A percentile compares a stretch with the other conserved stretches of the same genome.
Conservation (phyloP, 1,140 invertebrate genomes). For the Babylonia areolata region DNA sequence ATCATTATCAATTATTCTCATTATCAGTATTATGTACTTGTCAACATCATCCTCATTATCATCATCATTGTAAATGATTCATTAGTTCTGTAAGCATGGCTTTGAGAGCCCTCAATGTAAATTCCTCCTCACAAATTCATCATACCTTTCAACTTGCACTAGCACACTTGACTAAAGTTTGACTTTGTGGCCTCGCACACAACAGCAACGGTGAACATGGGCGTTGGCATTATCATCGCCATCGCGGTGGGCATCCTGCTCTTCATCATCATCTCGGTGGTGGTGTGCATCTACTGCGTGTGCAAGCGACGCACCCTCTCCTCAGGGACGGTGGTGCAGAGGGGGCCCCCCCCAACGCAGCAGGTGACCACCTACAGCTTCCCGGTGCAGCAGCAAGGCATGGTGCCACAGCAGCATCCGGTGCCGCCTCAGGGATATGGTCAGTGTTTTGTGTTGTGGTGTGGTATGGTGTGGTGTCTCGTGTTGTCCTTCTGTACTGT, state of each 20-base stretch:
- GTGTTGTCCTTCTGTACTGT: too few relatives aligned
- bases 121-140: too few relatives aligned
- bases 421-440: background rate
- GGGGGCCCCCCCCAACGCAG: background rate
- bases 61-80: too few relatives aligned
- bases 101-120: too few relatives aligned
- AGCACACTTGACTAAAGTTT: too few relatives aligned
- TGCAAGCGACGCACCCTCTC: background rate
- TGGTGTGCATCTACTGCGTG: conserved; percentile 15
- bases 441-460: background rate
- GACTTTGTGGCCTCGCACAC: too few relatives aligned
- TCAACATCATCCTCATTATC: too few relatives aligned
- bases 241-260: background rate
- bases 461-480: too few relatives aligned
- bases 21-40: too few relatives aligned
- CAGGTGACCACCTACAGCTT: conserved; percentile 11
- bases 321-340: background rate
- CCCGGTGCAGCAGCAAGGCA: background rate
- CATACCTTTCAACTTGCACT: too few relatives aligned
- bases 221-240: conserved; percentile 14
- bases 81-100: too few relatives aligned
- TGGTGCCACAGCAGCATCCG: background rate
- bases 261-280: background rate
- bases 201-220: background rate
- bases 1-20: too few relatives aligned